A percentile compares a stretch with the other conserved stretches of the same genome.
Conservation (phyloP, 2,888 invertebrate genomes). For the Sinodicranocentrus sp. region DNA sequence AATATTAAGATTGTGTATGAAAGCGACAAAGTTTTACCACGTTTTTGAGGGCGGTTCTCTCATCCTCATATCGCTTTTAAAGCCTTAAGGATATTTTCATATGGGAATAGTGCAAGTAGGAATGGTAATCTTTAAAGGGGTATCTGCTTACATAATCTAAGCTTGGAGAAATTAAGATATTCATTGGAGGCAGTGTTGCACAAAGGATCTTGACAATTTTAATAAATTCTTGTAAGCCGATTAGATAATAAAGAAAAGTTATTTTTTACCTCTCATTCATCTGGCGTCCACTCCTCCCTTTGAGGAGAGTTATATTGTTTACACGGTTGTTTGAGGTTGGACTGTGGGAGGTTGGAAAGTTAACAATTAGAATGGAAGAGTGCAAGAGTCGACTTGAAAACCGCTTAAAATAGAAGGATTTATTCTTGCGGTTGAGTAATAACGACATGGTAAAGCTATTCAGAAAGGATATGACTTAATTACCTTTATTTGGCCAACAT, state of each 20-base stretch:
- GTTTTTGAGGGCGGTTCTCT: too few species aligned
- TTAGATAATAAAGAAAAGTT: constrained; percentile 48
- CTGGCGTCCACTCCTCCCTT: neutral
- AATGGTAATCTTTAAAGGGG: neutral
- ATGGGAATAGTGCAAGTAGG: too few species aligned
- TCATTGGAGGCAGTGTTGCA: constrained; percentile 38
- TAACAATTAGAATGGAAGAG: constrained; percentile 39
- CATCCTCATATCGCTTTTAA: too few species aligned
- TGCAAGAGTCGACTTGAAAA: too few species aligned
- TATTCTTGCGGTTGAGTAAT: neutral
- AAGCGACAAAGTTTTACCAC: too few species aligned
- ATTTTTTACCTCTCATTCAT: constrained; percentile 17
- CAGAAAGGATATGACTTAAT: constrained; percentile 39
- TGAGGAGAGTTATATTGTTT: constrained; percentile 48
- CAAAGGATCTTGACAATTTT: constrained; percentile 57
- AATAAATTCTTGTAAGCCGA: constrained; percentile 64
- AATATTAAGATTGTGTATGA: too few species aligned
- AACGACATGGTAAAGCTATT: neutral
- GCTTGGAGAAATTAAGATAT: constrained; percentile 65
- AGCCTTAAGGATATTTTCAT: too few species aligned
- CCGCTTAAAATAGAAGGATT: neutral
- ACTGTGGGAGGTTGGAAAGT: constrained; percentile 49
- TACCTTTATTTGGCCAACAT: constrained; percentile 24
- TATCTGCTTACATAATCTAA: constrained; percentile 41
- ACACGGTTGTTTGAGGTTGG: constrained; percentile 51